phyloP scores from a whole-genome alignment of 1,140 invertebrate genomes.

The Propsilocerus akamusi region DNA sequence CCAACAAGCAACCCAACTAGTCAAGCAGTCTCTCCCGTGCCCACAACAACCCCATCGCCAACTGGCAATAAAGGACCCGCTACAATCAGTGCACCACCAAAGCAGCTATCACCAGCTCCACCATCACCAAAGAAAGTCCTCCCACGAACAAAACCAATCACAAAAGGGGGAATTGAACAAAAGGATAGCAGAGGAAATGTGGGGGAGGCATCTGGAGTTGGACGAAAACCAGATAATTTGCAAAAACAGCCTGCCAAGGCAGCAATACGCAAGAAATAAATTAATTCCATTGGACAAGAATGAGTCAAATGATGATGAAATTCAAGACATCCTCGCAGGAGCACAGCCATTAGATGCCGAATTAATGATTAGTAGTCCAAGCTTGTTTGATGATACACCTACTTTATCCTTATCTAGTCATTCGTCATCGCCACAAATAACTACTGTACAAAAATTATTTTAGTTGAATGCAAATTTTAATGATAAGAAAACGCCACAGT shows the following conservation, averaged over 20 bases:
- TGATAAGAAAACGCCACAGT: too few relatives aligned
- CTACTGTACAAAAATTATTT: conserved; percentile 3
- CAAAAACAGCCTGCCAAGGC: conserved; percentile 23
- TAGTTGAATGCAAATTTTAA: background rate
- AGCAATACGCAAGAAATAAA: conserved; percentile 16
- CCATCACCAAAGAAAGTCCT: background rate
- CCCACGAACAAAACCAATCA: background rate
- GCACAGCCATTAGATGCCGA: conserved; percentile 12
- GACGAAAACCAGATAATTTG: conserved; percentile 16
- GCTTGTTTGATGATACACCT: conserved; percentile 17
- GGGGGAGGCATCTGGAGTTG: conserved; percentile 19
- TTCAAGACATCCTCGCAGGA: conserved; percentile 7
- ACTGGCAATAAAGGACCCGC: background rate
- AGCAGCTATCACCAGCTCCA: background rate
- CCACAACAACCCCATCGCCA: background rate
- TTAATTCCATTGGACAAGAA: conserved; percentile 10
- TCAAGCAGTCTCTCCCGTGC: background rate
- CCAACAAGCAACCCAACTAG: background rate
- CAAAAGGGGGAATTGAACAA: conserved; percentile 18
- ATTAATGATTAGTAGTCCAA: conserved; percentile 22
- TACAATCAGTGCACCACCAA: background rate
- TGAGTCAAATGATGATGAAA: conserved; percentile 9
- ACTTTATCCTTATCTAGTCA: conserved; percentile 1
- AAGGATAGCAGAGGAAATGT: conserved; percentile 19
- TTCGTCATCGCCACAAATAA: conserved; percentile 8